These are phyloP conservation scores for Drosophila mulleri DNA, from an alignment of 2,888 invertebrate genomes.

Conservation along the genomic window DNA sequence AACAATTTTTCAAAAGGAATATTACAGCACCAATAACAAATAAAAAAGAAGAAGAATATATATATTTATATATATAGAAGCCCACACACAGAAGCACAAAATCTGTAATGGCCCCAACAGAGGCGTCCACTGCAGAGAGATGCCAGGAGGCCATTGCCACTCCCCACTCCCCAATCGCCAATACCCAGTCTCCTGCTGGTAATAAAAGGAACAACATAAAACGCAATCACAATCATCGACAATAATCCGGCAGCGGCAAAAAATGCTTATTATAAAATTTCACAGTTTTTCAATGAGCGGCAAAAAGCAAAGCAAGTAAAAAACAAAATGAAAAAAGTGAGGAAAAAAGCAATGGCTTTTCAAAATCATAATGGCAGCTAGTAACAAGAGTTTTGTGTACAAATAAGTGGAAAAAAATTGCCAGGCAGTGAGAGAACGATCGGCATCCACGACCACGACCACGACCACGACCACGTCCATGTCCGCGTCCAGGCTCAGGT, in stretches of 20 bases:
- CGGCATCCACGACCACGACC: conserved; percentile 35
- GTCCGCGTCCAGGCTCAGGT: conserved; percentile 5
- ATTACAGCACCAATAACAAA: conserved; percentile 61
- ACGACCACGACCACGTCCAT: background rate
- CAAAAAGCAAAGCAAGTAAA: conserved; percentile 47
- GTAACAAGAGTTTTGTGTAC: conserved; percentile 83
- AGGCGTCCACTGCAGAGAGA: conserved; percentile 28
- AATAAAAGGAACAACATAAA: conserved; percentile 78
- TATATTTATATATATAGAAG: background rate
- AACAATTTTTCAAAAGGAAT: conserved; percentile 74
- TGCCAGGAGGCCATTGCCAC: conserved; percentile 7
- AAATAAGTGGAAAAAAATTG: conserved; percentile 69
- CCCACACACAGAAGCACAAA: conserved; percentile 32
- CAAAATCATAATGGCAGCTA: conserved; percentile 84
- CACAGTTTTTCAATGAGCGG: conserved; percentile 82
- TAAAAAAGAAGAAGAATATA: background rate
- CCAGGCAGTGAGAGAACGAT: conserved; percentile 55
- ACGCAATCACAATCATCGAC: conserved; percentile 83
- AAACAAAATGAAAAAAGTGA: conserved; percentile 36
- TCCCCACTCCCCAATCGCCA: background rate
- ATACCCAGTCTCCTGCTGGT: conserved; percentile 46
- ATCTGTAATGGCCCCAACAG: conserved; percentile 35
- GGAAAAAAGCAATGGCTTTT: conserved; percentile 80
- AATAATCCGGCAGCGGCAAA: conserved; percentile 80
- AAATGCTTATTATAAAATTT: conserved; percentile 84